These are phyloP conservation scores for Cyprinodon tularosa DNA, from an alignment of 2,113 vertebrate species.

Conservation along the genomic window DNA sequence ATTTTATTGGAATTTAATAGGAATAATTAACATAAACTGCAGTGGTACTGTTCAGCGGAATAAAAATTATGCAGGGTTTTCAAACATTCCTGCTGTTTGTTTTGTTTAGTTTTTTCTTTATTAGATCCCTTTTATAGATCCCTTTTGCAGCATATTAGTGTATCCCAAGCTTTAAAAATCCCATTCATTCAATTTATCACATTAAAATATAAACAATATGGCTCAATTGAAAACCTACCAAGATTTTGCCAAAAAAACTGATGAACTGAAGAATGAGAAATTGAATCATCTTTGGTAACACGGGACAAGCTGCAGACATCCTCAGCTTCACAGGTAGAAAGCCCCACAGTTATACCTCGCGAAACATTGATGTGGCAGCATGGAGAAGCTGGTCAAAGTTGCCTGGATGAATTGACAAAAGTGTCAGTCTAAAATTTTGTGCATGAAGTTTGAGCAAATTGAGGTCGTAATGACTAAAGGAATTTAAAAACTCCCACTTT, in stretches of 20 bases:
- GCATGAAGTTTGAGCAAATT: background rate
- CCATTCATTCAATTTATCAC: background rate
- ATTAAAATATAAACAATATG: background rate
- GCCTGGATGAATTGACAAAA: too few species aligned
- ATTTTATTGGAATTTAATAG: background rate
- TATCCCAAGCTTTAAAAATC: background rate
- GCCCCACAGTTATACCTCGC: too few species aligned
- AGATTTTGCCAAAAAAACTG: background rate
- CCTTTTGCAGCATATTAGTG: too few species aligned
- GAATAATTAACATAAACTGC: background rate
- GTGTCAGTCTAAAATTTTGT: too few species aligned
- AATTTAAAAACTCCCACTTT: background rate
- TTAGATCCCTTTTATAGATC: too few species aligned
- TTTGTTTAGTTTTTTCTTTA: too few species aligned
- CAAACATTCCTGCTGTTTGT: too few species aligned
- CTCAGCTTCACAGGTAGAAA: too few species aligned
- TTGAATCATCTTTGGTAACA: background rate
- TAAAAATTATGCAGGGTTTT: background rate
- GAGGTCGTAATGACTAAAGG: background rate
- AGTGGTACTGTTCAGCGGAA: background rate
- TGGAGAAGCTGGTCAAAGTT: too few species aligned
- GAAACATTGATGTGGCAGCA: too few species aligned
- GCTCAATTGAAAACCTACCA: background rate
- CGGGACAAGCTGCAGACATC: too few species aligned
- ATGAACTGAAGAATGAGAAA: background rate